Base-by-base conservation (phyloP, 2,888 invertebrate genomes). In the Drosophila testacea region DNA sequence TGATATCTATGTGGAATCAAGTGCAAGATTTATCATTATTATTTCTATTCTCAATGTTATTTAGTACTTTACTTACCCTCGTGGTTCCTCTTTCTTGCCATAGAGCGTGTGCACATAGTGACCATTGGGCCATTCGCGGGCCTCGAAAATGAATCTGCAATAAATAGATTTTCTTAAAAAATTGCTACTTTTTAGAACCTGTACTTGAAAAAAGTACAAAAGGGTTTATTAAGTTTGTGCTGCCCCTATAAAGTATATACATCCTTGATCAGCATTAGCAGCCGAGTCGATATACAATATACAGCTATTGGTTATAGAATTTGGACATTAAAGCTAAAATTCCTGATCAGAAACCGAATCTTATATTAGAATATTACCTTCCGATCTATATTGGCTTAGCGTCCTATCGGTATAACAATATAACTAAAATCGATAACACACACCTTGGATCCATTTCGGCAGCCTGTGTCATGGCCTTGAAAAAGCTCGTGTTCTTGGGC, bases 61-160 rank as follows among this genome's bases (percentile, higher is more conserved):
- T 30, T 4, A 9, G 10, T n/a, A 36, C 4, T 28, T 6, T 2
- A 10, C 77, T 82, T 83, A 92, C 93, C 92, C 92, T 81, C 92
- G 82, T 6, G 93, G 93, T 59, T 93, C 93, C 69, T 93, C 93
- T 62, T 92, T 93, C 73, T 92, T 92, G 64, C 92, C 92, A 46
- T 92, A 96, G 76, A 97, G 93, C 0, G 97, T 97, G 92, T 97
- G 97, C 28, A 97, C 96, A 92, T 97, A 97, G 91, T 97, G 97
- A 0, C 97, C 97, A 91, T 97, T 97, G 1, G 97, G 97, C 97
- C 97, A 97, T 90, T 97, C 96, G 80, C 96, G 95, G 0, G 97
- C 96, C 76, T 95, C 95, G 91, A 96, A 96, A 88, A 95, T 95
- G 92, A 94, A 94, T 91, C 94, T 94, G 61, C 4, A 59, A 47